These are phyloP conservation scores for Pholis gunnellus DNA, from an alignment of 2,113 vertebrate species.

Conservation along the genomic window DNA sequence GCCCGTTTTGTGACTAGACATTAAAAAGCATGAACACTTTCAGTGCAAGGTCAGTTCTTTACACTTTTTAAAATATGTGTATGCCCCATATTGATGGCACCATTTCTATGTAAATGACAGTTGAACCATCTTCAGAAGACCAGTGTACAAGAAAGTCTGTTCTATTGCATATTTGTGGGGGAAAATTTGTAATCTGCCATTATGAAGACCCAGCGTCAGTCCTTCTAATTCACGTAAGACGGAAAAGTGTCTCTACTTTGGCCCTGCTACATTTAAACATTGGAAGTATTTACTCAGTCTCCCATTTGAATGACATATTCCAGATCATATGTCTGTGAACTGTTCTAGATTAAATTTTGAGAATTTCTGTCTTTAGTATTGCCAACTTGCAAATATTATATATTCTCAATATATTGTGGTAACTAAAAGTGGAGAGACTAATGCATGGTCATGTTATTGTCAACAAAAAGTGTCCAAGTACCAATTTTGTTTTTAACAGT, in stretches of 20 bases:
- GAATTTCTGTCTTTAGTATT: conserved; percentile 77
- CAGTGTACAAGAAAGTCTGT: conserved; percentile 75
- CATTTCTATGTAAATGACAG: conserved; percentile 86
- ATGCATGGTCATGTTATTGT: conserved; percentile 83
- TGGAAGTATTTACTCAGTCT: conserved; percentile 76
- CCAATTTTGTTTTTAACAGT: conserved; percentile 73
- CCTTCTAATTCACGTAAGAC: conserved; percentile 61
- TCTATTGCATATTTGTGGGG: conserved; percentile 76
- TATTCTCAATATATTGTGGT: conserved; percentile 82
- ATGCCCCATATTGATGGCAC: conserved; percentile 89
- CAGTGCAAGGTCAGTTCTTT: conserved; percentile 86
- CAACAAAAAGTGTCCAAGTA: conserved; percentile 80
- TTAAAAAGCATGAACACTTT: conserved; percentile 83
- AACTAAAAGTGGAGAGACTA: conserved; percentile 81
- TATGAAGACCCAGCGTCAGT: conserved; percentile 68
- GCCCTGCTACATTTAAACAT: conserved; percentile 73
- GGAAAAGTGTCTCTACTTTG: conserved; percentile 69
- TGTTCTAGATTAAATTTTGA: conserved; percentile 72
- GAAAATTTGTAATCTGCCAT: conserved; percentile 63
- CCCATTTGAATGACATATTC: conserved; percentile 74
- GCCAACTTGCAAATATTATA: conserved; percentile 80
- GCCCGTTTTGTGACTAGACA: conserved; percentile 84
- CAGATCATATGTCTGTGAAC: conserved; percentile 78
- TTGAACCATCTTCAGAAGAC: conserved; percentile 80
- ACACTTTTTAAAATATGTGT: conserved; percentile 86